phyloP scores from a whole-genome alignment of 2,888 invertebrate genomes.

The Rhorus exstirpatorius region DNA sequence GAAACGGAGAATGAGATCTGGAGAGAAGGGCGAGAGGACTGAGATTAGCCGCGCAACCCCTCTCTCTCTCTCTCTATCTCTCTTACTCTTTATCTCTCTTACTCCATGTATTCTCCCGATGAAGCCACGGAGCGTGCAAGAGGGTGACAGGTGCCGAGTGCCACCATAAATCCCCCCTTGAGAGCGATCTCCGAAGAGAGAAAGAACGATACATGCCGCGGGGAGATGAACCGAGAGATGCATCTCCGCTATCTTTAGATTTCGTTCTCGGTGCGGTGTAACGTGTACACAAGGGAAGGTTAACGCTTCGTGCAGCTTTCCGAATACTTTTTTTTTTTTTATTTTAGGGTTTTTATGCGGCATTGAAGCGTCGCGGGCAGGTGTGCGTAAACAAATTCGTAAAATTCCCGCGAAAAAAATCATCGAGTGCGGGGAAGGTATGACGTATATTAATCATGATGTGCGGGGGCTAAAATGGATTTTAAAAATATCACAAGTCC shows the following conservation, averaged over 20 bases:
- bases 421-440: too few relatives aligned
- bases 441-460: conserved; percentile 7
- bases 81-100: too few relatives aligned
- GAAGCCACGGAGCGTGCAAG: conserved; percentile 60
- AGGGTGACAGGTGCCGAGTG: conserved; percentile 83
- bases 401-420: conserved; percentile 30
- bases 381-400: conserved; percentile 51
- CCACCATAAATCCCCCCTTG: conserved; percentile 79
- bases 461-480: background rate
- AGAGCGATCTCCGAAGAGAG: conserved; percentile 63
- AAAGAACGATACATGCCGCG: conserved; percentile 26
- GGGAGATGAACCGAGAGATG: conserved; percentile 32
- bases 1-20: conserved; percentile 43
- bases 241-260: conserved; percentile 76
- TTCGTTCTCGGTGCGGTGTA: conserved; percentile 57
- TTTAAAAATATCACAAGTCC: conserved; percentile 5
- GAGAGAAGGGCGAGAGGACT: background rate
- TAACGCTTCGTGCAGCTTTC: conserved; percentile 28
- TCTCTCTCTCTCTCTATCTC: background rate
- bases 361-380: conserved; percentile 43
- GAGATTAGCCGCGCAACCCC: conserved; percentile 54
- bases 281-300: conserved; percentile 53
- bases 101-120: conserved; percentile 36
- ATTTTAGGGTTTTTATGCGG: conserved; percentile 39
- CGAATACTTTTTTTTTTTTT: conserved; percentile 4